Evolutionary conservation across 2,888 invertebrate species (phyloP), one percentile per base, ranked within the genome.

Genomic region (Ochropleura leucogaster): DNA sequence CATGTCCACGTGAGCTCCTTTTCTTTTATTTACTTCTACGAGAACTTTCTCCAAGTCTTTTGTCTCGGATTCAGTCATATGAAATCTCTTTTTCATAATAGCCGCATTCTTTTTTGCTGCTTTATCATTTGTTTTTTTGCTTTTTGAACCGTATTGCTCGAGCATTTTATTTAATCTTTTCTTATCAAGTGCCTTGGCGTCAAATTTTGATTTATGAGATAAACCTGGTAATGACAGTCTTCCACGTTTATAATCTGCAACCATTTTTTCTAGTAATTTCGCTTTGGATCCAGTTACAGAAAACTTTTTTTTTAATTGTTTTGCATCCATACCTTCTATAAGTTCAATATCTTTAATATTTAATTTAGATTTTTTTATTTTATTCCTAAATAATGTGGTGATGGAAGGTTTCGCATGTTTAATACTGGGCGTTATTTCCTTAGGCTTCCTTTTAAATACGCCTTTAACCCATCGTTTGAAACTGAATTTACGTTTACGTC

Each of bases 201-300:
- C 81, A 68, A 86, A 82, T 80, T 85, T 90, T 1, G 85, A 79
- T 76, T 84, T 86, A 20, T 84, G 77, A 51, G 88, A 86, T 69
- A 88, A 18, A 7, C 81, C 84, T 53, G 88, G 83, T 68, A 88
- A 71, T 9, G 89, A 86, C 5, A 90, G 63, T 57, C 80, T 84
- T 40, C 88, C 89, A 74, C 67, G 78, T 72, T 89, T 89, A 66
- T 89, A 90, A 71, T 91, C 90, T n/a, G 82, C 78, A 8, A 91
- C 67, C 80, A 92, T 88, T 46, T 79, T 82, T 68, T 89, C 84
- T n/a, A 93, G 86, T 70, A 89, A 30, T 68, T 82, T 84, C 6
- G 78, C 85, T 75, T 90, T 88, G n/a, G 89, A 85, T 30, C 85
- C 74, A 57, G 79, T 82, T 9, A 92, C 20, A 44, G 85, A 83